Percentiles rank a stretch among this genome's conserved stretches.
Evolutionary conservation across 2,888 invertebrate genomes (phyloP).

Genomic region (Drosophila pseudotakahashii): DNA sequence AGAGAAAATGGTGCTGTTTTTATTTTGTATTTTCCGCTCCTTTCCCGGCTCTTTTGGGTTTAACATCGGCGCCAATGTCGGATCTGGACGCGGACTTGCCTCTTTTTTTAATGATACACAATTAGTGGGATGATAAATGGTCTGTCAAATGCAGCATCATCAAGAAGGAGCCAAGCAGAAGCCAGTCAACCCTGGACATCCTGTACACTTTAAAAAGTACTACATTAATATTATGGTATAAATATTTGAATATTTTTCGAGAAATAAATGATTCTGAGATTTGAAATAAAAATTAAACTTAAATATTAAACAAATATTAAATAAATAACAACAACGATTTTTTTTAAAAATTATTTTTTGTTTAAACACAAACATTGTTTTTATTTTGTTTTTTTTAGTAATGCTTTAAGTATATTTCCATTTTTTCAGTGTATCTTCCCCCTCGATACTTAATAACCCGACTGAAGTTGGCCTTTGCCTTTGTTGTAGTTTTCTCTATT

Average conservation of each 20-base stretch:
- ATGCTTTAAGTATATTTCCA: too few species aligned
- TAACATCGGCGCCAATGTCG: constrained; percentile 62
- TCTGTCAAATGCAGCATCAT: constrained; percentile 82
- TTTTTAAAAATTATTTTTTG: too few species aligned
- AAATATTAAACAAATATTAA: too few species aligned
- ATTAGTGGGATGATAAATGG: constrained; percentile 83
- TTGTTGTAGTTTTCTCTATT: constrained; percentile 56
- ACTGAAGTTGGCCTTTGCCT: constrained; percentile 22
- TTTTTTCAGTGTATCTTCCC: constrained; percentile 29
- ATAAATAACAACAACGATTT: too few species aligned
- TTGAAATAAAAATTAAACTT: too few species aligned
- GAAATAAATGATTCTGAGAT: too few species aligned
- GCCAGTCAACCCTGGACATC: constrained; percentile 7
- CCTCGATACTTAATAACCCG: constrained; percentile 34
- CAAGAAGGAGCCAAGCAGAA: constrained; percentile 22
- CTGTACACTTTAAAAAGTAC: not conserved
- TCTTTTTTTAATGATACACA: constrained; percentile 82
- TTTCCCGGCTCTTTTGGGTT: constrained; percentile 61
- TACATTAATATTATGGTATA: too few species aligned
- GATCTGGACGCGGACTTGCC: constrained; percentile 27
- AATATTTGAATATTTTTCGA: too few species aligned
- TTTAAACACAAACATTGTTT: too few species aligned
- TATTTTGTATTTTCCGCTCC: constrained; percentile 20
- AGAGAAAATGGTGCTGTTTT: constrained; percentile 24
- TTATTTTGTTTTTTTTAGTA: too few species aligned